A percentile compares a stretch with the other conserved stretches of the same genome.
phyloP scores from a whole-genome alignment of 1,140 invertebrate genomes.

The Platyura marginata region DNA sequence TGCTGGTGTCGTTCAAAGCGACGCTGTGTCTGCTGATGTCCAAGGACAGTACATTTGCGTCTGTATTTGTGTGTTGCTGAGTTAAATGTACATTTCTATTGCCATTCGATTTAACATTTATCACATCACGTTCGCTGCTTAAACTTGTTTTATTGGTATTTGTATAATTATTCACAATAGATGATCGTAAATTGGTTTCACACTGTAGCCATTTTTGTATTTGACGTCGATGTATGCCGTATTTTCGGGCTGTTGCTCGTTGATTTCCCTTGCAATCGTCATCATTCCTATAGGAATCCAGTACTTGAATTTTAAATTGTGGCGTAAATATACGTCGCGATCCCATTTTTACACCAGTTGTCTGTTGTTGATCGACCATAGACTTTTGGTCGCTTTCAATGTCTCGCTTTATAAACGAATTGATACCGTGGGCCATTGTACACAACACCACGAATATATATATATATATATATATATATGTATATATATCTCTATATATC shows the following conservation, averaged over 20 bases:
- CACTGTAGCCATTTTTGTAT: constrained; percentile 80
- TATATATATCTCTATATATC: not conserved
- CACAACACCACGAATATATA: not conserved
- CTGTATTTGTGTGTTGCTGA: constrained; percentile 10
- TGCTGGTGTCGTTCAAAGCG: constrained; percentile 9
- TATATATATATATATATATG: not conserved
- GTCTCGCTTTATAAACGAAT: constrained; percentile 30
- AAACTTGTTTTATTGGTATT: too few relatives aligned
- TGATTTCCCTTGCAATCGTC: constrained; percentile 71
- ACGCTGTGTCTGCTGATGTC: constrained; percentile 10
- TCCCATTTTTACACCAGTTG: constrained; percentile 36
- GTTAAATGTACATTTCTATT: too few relatives aligned
- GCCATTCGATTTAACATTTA: constrained; percentile 1
- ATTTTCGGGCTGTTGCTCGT: constrained; percentile 66
- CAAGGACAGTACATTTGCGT: constrained; percentile 5
- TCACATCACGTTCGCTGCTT: constrained; percentile 7
- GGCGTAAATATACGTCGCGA: constrained; percentile 66
- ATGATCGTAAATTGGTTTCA: constrained; percentile 50
- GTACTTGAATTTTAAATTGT: constrained; percentile 67
- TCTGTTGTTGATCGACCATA: constrained; percentile 22
- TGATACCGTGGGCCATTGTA: constrained; percentile 37
- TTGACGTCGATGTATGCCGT: constrained; percentile 66
- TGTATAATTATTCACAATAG: constrained; percentile 28
- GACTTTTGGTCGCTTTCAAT: constrained; percentile 20
- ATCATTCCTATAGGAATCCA: constrained; percentile 66